Evolutionary conservation across 2,113 vertebrate species (phyloP), one percentile per base, ranked within the genome.

Genomic region (Columba livia): DNA sequence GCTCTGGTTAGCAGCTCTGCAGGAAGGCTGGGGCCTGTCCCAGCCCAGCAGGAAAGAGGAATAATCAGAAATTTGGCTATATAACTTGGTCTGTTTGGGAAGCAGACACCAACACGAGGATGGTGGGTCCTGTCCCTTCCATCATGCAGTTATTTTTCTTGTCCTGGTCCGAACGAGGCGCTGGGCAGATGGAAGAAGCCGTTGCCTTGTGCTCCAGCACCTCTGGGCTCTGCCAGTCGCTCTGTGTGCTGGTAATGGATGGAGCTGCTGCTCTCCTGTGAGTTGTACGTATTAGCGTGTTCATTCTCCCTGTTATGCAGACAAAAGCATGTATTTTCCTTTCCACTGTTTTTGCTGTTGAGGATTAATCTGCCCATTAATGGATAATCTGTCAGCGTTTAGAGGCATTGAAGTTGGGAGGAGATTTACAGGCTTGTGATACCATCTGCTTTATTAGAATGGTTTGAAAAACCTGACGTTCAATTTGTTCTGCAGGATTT

Each of bases 351-450:
- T 75, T 85, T 93, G 96, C 90, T 95, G 94, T 89, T 97, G 97
- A 91, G 97, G 98, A 97, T 99, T 97, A 98, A 99, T 98, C 98
- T 97, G 97, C 96, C 95, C 84, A 88, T 96, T 98, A 96, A 96
- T 96, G 96, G 97, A 97, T 98, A 98, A 98, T 98, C 98, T 98
- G 98, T 96, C 97, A 98, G 98, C 74, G 88, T 96, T 97, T 94
- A 93, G 97, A 97, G 97, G 98, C 98, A 95, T 94, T 95, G 96
- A 97, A 97, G 98, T 87, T 96, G 98, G 97, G 96, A 97, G 96
- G 97, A 97, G 98, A 97, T 96, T 98, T 98, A 98, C 97, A 95
- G 97, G 97, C 94, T 94, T 95, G 93, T 97, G 98, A 97, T 97
- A 96, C 98, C 98, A 97, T 97, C 97, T 98, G 97, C 97, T 93